A percentile compares a stretch with the other conserved stretches of the same genome.
Conservation (phyloP, 2,888 invertebrate genomes). For the Galeruca laticollis region DNA sequence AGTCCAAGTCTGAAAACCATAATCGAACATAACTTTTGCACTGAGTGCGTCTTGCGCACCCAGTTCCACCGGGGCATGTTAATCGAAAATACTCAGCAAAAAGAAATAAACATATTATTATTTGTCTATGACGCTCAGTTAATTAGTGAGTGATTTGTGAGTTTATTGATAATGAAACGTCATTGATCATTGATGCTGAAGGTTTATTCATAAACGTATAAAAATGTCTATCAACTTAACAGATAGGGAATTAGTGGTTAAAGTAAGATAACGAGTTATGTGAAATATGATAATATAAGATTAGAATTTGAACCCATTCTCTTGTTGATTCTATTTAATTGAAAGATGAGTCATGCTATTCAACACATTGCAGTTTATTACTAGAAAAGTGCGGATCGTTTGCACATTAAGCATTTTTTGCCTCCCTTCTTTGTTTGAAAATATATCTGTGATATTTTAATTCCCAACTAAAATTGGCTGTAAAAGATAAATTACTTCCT, state of each 20-base stretch:
- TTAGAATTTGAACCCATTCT: constrained; percentile 20
- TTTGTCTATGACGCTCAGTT: too few relatives aligned
- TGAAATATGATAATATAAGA: constrained; percentile 19
- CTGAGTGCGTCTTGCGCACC: too few relatives aligned
- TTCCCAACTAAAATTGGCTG: background rate
- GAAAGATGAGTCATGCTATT: constrained; percentile 32
- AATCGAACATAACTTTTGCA: too few relatives aligned
- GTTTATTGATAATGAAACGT: background rate
- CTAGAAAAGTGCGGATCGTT: constrained; percentile 11
- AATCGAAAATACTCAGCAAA: too few relatives aligned
- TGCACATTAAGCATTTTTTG: constrained; percentile 22
- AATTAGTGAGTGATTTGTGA: too few relatives aligned
- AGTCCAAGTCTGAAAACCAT: too few relatives aligned
- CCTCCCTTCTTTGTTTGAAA: constrained; percentile 17
- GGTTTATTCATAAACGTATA: background rate
- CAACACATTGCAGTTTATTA: constrained; percentile 23
- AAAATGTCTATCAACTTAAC: background rate
- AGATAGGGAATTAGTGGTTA: constrained; percentile 12
- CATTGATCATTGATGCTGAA: background rate
- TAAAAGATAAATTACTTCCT: constrained; percentile 3
- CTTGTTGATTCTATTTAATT: constrained; percentile 27
- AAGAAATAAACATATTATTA: too few relatives aligned
- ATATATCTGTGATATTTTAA: constrained; percentile 17
- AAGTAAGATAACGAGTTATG: constrained; percentile 19
- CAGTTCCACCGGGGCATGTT: too few relatives aligned